These are phyloP conservation scores for Gerris lacustris DNA, from an alignment of 2,888 invertebrate genomes.

Conservation along the genomic window DNA sequence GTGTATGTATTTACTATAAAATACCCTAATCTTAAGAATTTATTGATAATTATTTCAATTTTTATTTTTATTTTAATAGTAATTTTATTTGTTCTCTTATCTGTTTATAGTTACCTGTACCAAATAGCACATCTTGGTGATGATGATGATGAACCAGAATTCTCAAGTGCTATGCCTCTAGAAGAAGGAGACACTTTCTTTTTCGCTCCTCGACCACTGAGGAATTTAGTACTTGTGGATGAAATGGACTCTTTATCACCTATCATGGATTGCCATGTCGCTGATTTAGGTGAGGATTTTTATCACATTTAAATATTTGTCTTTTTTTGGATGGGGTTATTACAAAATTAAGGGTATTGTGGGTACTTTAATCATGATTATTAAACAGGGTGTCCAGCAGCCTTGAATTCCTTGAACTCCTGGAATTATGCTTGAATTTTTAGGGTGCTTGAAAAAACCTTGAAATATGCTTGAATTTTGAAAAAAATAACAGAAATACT, in stretches of 20 bases:
- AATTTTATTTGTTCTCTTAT: slow-evolving; percentile 16
- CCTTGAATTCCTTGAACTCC: too few relatives aligned
- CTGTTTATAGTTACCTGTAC: slow-evolving; percentile 69
- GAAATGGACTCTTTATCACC: slow-evolving; percentile 93
- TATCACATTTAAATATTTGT: too few relatives aligned
- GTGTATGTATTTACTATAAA: too few relatives aligned
- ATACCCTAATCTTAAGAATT: too few relatives aligned
- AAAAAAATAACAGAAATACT: too few relatives aligned
- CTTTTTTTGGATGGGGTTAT: too few relatives aligned
- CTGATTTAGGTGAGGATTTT: slow-evolving; percentile 52
- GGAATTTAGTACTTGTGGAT: slow-evolving; percentile 92
- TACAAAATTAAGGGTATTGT: too few relatives aligned
- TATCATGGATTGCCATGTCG: slow-evolving; percentile 69
- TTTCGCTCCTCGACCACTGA: slow-evolving; percentile 84
- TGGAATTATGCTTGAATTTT: too few relatives aligned
- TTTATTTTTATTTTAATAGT: neutral
- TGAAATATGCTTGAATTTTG: too few relatives aligned
- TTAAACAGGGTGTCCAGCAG: too few relatives aligned
- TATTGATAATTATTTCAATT: neutral
- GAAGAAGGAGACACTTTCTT: slow-evolving; percentile 99
- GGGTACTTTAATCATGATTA: too few relatives aligned
- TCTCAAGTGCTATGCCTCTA: slow-evolving; percentile 93
- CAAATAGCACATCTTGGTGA: slow-evolving; percentile 99
- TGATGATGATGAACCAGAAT: slow-evolving; percentile 97
- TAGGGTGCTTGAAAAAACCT: too few relatives aligned